Evolutionary conservation across 2,888 invertebrate genomes (phyloP).

Genomic region (Stratiomys singularior): DNA sequence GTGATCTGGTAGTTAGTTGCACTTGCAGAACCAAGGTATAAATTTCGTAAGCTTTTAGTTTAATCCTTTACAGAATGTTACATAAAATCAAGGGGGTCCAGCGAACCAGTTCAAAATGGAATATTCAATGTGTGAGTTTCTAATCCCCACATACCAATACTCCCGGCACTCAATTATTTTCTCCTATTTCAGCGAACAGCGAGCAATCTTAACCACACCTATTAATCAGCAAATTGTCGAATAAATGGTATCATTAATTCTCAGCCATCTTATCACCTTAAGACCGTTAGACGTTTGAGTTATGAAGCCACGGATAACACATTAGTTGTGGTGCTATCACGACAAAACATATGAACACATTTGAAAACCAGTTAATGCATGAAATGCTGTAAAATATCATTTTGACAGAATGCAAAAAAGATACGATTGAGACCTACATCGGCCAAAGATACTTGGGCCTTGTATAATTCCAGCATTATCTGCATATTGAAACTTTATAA

Average conservation of each 20-base stretch:
- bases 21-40: too few species aligned
- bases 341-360: slow-evolving; percentile 13
- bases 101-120: too few species aligned
- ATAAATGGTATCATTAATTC: slow-evolving; percentile 31
- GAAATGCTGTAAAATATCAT: slow-evolving; percentile 38
- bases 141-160: too few species aligned
- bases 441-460: background rate
- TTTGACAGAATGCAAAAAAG: slow-evolving; percentile 35
- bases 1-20: too few species aligned
- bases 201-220: background rate
- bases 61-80: too few species aligned
- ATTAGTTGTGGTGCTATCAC: background rate
- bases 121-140: too few species aligned
- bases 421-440: background rate
- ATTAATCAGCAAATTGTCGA: slow-evolving; percentile 34
- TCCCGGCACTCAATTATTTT: too few species aligned
- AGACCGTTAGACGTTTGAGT: slow-evolving; percentile 30
- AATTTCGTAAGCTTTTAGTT: too few species aligned
- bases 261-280: slow-evolving; percentile 10
- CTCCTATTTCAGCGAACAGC: too few species aligned
- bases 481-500: background rate
- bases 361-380: slow-evolving; percentile 40
- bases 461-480: background rate
- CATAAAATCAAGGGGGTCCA: too few species aligned
- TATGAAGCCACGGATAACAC: slow-evolving; percentile 32